Conservation (phyloP, 1,140 invertebrate genomes). For the Zeugodacus cucurbitae region DNA sequence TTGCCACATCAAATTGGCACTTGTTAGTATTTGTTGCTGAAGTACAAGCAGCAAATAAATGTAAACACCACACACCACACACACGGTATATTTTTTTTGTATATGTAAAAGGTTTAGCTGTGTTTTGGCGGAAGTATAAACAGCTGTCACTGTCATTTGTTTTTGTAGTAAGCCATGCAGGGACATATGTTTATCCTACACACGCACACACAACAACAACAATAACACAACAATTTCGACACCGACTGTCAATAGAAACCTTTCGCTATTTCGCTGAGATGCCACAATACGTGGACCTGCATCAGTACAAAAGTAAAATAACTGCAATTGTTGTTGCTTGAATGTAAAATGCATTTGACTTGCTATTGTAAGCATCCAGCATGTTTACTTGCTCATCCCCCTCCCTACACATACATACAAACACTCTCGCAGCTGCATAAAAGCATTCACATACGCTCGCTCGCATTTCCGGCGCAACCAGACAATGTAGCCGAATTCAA, state of each 20-base stretch:
- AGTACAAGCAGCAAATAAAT: not conserved
- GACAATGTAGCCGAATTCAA: not conserved
- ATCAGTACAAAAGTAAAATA: not conserved
- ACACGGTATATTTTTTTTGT: not conserved
- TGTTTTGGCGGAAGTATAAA: not conserved
- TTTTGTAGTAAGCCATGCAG: not conserved
- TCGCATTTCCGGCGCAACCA: not conserved
- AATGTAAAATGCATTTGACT: not conserved
- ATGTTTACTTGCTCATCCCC: not conserved
- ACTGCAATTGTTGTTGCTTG: slow-evolving; percentile 5
- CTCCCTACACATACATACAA: not conserved
- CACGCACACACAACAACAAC: not conserved
- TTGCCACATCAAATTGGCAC: slow-evolving; percentile 21
- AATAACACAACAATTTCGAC: not conserved
- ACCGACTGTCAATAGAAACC: not conserved
- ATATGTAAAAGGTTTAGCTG: not conserved
- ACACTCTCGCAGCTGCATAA: not conserved
- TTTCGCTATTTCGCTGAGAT: not conserved
- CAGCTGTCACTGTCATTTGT: not conserved
- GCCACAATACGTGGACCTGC: not conserved
- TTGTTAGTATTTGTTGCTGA: not conserved
- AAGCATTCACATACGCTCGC: not conserved
- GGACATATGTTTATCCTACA: not conserved
- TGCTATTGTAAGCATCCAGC: not conserved
- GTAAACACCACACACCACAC: not conserved